Base-by-base conservation (phyloP, 2,888 invertebrate genomes). In the Sipha maydis region DNA sequence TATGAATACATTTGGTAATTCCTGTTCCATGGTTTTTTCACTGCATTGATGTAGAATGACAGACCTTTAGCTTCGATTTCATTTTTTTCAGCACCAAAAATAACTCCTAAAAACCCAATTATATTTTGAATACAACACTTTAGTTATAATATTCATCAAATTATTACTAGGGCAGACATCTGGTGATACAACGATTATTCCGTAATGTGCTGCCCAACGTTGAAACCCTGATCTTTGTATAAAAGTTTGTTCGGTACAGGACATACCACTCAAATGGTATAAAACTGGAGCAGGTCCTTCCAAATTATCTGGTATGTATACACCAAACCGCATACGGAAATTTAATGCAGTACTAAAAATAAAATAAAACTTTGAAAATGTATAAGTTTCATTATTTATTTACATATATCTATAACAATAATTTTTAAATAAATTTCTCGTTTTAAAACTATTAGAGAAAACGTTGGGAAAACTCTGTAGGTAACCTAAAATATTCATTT, bases 1-100 rank as follows among this genome's bases (percentile, higher is more conserved):
- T 99, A 99, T 90, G 96, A 96, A 91, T 95, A 98, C 99, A 99
- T 99, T 91, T 95, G 94, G 92, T 99, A 99, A 93, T 99, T 95
- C 41, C 94, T 95, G 67, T 95, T 95, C 99, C 99, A 99, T 31
- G 97, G 97, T 25, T 95, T 95, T 90, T 95, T 93, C 0, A 95
- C 95, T 5, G 99, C 98, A 93, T 99, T 96, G 3, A 99, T 93
- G 92, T 99, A 99, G 92, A 98, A 99, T 0, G 99, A 98, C 90
- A 99, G 11, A 14, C 88, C 88, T 67, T 76, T 88, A 25, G 82
- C 67, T 73, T 88, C 61, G 17, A 88, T 88, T 73, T 61, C 61
- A 8, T 82, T 80, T 38, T 88, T 88, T 88, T 82, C 82, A 25
- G 17, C 61, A 31, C 25, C 80, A 82, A 82, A 80, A 38, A 41